Percentiles rank a stretch among this genome's conserved stretches.
phyloP scores from a whole-genome alignment of 2,888 invertebrate genomes.

The Amiota communis region DNA sequence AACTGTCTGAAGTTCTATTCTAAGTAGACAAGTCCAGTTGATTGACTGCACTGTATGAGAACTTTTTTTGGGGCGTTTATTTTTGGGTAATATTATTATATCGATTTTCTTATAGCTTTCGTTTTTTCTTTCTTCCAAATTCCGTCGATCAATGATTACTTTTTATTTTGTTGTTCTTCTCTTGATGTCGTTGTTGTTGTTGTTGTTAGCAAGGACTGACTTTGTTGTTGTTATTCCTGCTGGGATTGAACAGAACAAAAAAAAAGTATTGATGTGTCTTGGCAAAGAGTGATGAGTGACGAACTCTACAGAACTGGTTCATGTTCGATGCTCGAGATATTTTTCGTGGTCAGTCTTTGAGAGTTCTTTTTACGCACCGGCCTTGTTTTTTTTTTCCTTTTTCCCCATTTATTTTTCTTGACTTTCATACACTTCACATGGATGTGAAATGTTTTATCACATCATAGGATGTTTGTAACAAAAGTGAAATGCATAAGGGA shows the following conservation, averaged over 20 bases:
- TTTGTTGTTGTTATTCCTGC: conserved; percentile 47
- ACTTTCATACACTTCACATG: too few species aligned
- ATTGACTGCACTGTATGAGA: too few species aligned
- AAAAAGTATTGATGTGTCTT: conserved; percentile 33
- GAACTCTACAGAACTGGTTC: conserved; percentile 57
- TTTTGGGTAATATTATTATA: conserved; percentile 61
- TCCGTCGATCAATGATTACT: conserved; percentile 69
- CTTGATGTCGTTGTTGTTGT: conserved; percentile 9
- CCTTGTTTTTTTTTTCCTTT: conserved; percentile 51
- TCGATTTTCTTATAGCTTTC: conserved; percentile 48
- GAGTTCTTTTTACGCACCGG: conserved; percentile 58
- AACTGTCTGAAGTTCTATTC: too few species aligned
- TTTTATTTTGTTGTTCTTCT: conserved; percentile 32
- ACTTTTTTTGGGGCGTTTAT: conserved; percentile 61
- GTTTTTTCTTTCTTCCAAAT: conserved; percentile 50
- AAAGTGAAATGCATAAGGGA: too few species aligned
- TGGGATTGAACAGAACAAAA: conserved; percentile 26
- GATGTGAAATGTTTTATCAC: too few species aligned
- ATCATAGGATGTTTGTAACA: too few species aligned
- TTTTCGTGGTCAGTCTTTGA: conserved; percentile 46
- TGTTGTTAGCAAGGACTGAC: conserved; percentile 16
- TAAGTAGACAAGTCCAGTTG: too few species aligned
- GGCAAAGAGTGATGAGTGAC: conserved; percentile 55
- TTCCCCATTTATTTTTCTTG: background rate
- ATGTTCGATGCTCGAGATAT: conserved; percentile 38